These are phyloP conservation scores for Octomys mimax DNA, from an alignment of 2,797 vertebrate species.

Conservation along the genomic window DNA sequence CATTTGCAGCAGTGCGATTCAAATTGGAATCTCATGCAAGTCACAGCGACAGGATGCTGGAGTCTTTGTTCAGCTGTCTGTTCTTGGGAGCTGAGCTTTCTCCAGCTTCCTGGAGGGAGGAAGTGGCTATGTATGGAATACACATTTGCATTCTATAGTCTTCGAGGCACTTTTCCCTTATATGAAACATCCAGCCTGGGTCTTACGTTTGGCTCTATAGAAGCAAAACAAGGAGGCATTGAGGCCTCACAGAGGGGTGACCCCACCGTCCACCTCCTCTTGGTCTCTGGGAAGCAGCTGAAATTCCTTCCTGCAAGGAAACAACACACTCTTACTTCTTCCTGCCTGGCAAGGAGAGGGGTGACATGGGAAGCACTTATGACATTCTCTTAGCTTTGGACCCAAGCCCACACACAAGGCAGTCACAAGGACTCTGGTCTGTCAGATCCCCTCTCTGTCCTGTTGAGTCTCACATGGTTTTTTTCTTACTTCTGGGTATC, in stretches of 20 bases:
- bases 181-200: slow-evolving; percentile 44
- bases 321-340: slow-evolving; percentile 10
- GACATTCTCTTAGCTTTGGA: neutral
- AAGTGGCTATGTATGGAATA: slow-evolving; percentile 74
- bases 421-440: neutral
- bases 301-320: slow-evolving; percentile 23
- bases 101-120: slow-evolving; percentile 69
- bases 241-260: neutral
- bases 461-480: neutral
- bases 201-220: slow-evolving; percentile 33
- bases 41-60: slow-evolving; percentile 70
- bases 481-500: neutral
- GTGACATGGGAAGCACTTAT: neutral
- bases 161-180: slow-evolving; percentile 31
- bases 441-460: neutral
- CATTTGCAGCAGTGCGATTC: slow-evolving; percentile 52
- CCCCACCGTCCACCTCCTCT: neutral
- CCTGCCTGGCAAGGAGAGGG: neutral
- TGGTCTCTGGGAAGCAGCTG: neutral
- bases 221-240: slow-evolving; percentile 69
- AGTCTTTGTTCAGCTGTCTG: slow-evolving; percentile 74
- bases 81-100: slow-evolving; percentile 6
- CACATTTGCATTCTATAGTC: slow-evolving; percentile 67
- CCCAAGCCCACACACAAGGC: neutral
- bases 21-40: slow-evolving; percentile 60